Evolutionary conservation across 2,888 invertebrate species (phyloP).

Genomic region (Syrista parreyssii): DNA sequence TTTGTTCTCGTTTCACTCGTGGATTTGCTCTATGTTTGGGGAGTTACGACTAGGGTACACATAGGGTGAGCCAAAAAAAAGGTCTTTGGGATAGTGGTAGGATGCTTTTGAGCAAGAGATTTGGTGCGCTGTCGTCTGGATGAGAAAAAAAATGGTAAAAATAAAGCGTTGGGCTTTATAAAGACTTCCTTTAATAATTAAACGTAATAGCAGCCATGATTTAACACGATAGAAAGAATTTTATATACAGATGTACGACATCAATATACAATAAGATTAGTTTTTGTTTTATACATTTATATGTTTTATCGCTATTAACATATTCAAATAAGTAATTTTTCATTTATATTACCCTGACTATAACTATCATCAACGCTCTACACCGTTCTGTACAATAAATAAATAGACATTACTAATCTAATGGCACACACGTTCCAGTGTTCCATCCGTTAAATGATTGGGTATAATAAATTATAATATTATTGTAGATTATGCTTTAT

Average conservation of each 20-base stretch:
- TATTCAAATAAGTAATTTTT: slow-evolving; percentile 22
- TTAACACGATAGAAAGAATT: slow-evolving; percentile 50
- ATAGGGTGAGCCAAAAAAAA: background rate
- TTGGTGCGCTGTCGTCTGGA: background rate
- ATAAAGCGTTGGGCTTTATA: slow-evolving; percentile 27
- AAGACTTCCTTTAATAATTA: slow-evolving; percentile 47
- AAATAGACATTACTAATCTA: slow-evolving; percentile 24
- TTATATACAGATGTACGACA: slow-evolving; percentile 50
- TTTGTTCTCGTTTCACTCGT: background rate
- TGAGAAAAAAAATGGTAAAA: background rate
- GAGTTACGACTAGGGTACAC: background rate
- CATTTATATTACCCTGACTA: slow-evolving; percentile 22
- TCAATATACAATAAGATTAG: slow-evolving; percentile 41
- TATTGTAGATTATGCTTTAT: background rate
- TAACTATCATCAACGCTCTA: slow-evolving; percentile 26
- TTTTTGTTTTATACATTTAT: slow-evolving; percentile 21
- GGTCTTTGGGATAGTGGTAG: background rate
- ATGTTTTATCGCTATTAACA: slow-evolving; percentile 8
- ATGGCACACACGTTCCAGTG: slow-evolving; percentile 13
- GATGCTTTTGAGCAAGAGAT: background rate
- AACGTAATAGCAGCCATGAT: slow-evolving; percentile 34
- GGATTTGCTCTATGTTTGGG: background rate
- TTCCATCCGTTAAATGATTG: background rate
- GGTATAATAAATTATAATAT: background rate
- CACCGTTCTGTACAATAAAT: slow-evolving; percentile 28